Conservation (phyloP, 1,140 invertebrate genomes). For the Apolygus lucorum region DNA sequence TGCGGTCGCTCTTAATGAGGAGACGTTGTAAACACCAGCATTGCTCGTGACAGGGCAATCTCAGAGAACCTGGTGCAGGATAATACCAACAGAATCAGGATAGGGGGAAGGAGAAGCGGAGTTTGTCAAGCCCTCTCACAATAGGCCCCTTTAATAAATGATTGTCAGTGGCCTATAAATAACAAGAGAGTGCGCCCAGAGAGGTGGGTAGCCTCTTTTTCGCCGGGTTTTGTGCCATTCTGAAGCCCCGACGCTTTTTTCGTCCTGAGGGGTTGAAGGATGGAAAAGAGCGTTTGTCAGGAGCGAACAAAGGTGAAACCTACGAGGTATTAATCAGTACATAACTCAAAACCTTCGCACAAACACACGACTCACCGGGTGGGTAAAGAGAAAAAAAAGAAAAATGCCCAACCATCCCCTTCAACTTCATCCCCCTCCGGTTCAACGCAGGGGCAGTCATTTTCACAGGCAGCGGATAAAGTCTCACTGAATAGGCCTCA, state of each 20-base stretch:
- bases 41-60: constrained; percentile 16
- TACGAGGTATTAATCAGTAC: constrained; percentile 11
- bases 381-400: neutral
- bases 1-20: constrained; percentile 10
- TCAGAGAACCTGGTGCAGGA: neutral
- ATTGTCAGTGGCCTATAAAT: constrained; percentile 16
- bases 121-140: constrained; percentile 10
- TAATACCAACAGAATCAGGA: constrained; percentile 2
- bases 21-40: constrained; percentile 12
- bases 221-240: neutral
- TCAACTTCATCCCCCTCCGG: neutral
- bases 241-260: neutral
- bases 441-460: neutral
- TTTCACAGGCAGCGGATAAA: neutral
- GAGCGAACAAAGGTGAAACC: constrained; percentile 8
- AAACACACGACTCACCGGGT: neutral
- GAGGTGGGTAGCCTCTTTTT: neutral
- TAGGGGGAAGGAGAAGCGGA: neutral
- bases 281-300: constrained; percentile 9
- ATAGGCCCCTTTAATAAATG: constrained; percentile 7
- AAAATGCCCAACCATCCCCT: neutral
- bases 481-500: neutral
- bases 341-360: constrained; percentile 16
- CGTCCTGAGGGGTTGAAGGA: neutral
- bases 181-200: neutral